Evolutionary conservation across 53 echinoderm and acorn worm genomes (phyloP), one percentile per base, ranked within the genome.

Genomic region (Temnopleurus reevesii): DNA sequence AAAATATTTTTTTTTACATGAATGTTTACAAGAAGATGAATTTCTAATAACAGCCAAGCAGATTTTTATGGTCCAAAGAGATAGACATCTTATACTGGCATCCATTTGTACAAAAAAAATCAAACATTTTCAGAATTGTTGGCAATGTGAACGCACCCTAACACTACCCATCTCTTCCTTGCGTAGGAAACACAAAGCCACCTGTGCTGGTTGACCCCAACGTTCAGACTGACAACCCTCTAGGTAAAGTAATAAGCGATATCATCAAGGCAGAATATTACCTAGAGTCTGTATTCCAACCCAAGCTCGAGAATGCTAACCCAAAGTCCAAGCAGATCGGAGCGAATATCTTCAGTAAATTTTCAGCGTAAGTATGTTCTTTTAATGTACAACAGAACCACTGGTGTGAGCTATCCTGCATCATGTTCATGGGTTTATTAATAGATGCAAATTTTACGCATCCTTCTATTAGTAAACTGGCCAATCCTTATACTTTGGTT

Each of bases 251-350:
- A 18, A 87, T 87, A 8, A 71, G 66, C 34, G 88, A 87, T 18
- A 71, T 87, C 88, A 87, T 87, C 88, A 87, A 87, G 25, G 88
- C 66, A 66, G 88, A 87, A 53, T 24, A 87, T 49, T 87, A 87
- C 88, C 88, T 87, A 19, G 88, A 87, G 71, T 53, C 55, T 44
- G 88, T 87, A 25, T 87, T 87, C 88, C 65, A 53, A 27, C 88
- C 88, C 66, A 87, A 87, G 53, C 88, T 87, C n/a, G 88, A 87
- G 71, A 87, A 87, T 15, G 1, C 9, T 19, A 87, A 87, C 88
- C 88, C 88, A 18, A 29, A 34, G 30, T 49, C 88, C 18, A 65
- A 87, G 34, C 51, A 87, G 71, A 35, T 87, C 53, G 88, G 88
- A 5, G 46, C 88, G 19, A 71, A 87, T 53, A 71, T 87, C 88